Conservation (phyloP, 2,113 vertebrate species). For the Onychostoma macrolepis region DNA sequence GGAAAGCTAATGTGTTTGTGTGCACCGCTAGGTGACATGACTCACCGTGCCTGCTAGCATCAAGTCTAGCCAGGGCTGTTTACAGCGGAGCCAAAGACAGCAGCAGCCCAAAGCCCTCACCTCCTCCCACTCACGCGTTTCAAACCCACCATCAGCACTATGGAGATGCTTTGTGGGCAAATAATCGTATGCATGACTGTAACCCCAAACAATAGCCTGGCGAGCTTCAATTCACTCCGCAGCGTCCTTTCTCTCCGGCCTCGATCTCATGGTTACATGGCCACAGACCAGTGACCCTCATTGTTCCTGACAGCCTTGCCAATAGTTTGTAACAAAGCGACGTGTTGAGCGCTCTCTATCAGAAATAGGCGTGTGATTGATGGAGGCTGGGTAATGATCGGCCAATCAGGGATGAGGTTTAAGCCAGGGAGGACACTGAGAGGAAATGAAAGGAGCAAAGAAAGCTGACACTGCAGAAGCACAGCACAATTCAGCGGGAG, state of each 20-base stretch:
- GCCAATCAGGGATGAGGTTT: slow-evolving; percentile 41
- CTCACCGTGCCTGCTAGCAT: slow-evolving; percentile 41
- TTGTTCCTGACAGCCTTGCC: slow-evolving; percentile 49
- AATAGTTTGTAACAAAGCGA: slow-evolving; percentile 29
- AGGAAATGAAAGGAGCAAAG: slow-evolving; percentile 55
- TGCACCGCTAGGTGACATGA: slow-evolving; percentile 53
- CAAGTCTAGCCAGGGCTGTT: slow-evolving; percentile 37
- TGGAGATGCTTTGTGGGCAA: slow-evolving; percentile 39
- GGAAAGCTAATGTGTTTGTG: slow-evolving; percentile 60
- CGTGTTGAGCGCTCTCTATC: slow-evolving; percentile 10
- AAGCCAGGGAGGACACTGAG: slow-evolving; percentile 40
- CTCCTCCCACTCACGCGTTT: slow-evolving; percentile 36
- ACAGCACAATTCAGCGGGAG: slow-evolving; percentile 22
- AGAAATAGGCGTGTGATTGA: background rate
- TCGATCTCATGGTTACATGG: slow-evolving; percentile 35
- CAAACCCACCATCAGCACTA: slow-evolving; percentile 32
- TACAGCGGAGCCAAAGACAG: slow-evolving; percentile 28
- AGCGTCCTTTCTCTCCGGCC: slow-evolving; percentile 1
- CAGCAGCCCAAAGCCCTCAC: slow-evolving; percentile 21
- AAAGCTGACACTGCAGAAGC: slow-evolving; percentile 56
- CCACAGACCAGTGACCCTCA: slow-evolving; percentile 41
- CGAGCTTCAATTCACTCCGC: slow-evolving; percentile 38
- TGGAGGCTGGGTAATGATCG: slow-evolving; percentile 43
- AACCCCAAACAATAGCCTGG: slow-evolving; percentile 43
- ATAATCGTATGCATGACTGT: slow-evolving; percentile 28